Conservation (phyloP, 2,113 vertebrate genomes). For the Callipepla californica region DNA sequence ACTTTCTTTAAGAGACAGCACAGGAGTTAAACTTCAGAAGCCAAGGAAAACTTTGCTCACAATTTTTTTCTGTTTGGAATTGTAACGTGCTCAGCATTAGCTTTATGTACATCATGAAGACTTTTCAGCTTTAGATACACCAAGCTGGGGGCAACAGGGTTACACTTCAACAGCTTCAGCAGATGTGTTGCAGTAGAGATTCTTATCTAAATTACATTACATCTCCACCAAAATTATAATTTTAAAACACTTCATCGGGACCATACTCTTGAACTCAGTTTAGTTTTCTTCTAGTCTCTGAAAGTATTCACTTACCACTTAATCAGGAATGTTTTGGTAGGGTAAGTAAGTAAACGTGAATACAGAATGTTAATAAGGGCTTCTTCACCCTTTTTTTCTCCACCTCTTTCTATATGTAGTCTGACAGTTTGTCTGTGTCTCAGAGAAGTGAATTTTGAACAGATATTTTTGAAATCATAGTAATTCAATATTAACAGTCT, state of each 20-base stretch:
- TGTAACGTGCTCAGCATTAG: background rate
- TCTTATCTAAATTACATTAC: background rate
- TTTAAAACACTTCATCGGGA: background rate
- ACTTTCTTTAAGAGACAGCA: background rate
- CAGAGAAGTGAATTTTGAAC: background rate
- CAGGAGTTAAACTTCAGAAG: background rate
- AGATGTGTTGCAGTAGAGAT: background rate
- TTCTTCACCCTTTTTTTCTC: background rate
- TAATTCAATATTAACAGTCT: background rate
- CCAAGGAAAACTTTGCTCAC: background rate
- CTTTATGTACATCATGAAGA: background rate
- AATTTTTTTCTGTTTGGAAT: background rate
- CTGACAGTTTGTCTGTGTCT: constrained; percentile 22
- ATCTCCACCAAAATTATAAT: background rate
- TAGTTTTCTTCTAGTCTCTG: background rate
- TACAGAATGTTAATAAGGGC: constrained; percentile 1
- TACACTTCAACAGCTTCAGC: background rate
- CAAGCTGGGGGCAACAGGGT: background rate
- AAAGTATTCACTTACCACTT: constrained; percentile 30
- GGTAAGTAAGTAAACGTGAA: constrained; percentile 50
- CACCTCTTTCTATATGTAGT: constrained; percentile 38
- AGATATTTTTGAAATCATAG: background rate
- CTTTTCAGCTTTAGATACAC: background rate
- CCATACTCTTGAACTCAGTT: background rate
- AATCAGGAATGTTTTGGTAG: constrained; percentile 53